Evolutionary conservation across 1,140 invertebrate genomes (phyloP), one percentile per base, ranked within the genome.

Genomic region (Diorhabda carinulata): DNA sequence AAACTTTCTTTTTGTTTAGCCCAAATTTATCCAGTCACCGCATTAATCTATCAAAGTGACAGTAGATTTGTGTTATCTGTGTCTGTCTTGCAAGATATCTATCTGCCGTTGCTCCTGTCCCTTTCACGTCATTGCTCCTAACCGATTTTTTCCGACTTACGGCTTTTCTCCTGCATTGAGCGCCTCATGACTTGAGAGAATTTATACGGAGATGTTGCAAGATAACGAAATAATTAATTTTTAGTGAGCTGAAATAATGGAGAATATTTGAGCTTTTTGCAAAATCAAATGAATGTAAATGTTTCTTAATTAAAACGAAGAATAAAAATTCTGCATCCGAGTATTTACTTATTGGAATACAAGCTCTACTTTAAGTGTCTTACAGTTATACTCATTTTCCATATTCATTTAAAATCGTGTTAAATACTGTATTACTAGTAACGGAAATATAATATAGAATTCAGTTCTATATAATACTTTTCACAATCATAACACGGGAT

Each of bases 41-140:
- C 73, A 59, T 70, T 66, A 66, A 75, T 76, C 70, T 58, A 75
- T 76, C 75, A 76, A 67, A 58, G 65, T 73, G 75, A 76, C 75
- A 76, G 67, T 72, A 73, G 75, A 74, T 76, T 75, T 74, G 73
- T 73, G 75, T 72, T 74, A 74, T 76, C 73, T 76, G 72, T 70
- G 70, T 74, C 68, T 70, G 73, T 71, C 75, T 74, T 74, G 70
- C 70, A 67, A 66, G 70, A 72, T 74, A 76, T 76, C 73, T 76
- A 76, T 76, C 73, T 73, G 41, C 8, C 71, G 65, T 73, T 73
- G 67, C 62, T 64, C 62, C 68, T 67, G 44, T 71, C 64, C 66
- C 45, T 71, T 73, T 70, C 71, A 63, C 66, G 68, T 70, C 69
- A 73, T 70, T 68, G 43, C 66, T 43, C 62, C 58, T 59, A 66